phyloP scores from a whole-genome alignment of 2,113 vertebrate species.

The Mobula hypostoma region DNA sequence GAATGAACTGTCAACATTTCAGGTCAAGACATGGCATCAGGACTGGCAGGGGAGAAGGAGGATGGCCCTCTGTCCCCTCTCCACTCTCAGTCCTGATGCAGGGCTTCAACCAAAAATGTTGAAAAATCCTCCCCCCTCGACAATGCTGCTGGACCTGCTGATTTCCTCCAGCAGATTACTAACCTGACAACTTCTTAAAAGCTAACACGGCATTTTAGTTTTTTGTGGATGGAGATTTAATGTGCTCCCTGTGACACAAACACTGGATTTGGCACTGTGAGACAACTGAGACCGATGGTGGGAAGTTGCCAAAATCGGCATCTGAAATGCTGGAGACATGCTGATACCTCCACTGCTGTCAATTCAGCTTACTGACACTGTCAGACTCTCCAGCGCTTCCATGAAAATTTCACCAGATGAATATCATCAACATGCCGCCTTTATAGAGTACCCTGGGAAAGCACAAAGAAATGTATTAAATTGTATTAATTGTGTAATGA shows the following conservation, averaged over 20 bases:
- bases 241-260: neutral
- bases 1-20: no score
- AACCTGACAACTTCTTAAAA: neutral
- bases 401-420: neutral
- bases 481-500: neutral
- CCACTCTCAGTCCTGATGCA: no score
- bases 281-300: neutral
- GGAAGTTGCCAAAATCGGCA: neutral
- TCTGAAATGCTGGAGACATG: neutral
- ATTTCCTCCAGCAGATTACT: no score
- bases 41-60: no score
- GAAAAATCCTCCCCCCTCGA: no score
- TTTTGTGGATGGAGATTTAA: neutral
- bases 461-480: neutral
- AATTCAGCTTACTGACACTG: neutral
- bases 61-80: no score
- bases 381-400: neutral
- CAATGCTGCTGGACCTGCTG: no score
- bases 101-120: no score
- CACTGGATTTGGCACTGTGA: neutral
- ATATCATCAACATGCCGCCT: neutral
- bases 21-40: no score
- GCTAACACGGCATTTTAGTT: neutral
- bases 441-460: neutral
- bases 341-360: neutral